Percentiles rank a stretch among this genome's conserved stretches.
phyloP scores from a whole-genome alignment of 2,888 invertebrate genomes.

The Drosophila lacicola region DNA sequence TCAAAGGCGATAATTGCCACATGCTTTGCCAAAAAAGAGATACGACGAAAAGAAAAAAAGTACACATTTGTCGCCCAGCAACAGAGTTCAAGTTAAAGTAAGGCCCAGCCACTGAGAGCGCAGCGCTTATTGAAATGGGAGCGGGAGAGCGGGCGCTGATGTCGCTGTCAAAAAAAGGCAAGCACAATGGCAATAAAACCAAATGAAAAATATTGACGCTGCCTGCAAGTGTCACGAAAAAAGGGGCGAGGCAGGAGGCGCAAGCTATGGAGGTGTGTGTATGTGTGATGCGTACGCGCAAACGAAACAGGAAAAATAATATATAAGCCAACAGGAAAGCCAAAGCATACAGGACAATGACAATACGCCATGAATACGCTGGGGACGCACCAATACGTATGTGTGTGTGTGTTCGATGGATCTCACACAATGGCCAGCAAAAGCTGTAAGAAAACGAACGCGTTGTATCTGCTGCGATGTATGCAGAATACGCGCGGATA shows the following conservation, averaged over 20 bases:
- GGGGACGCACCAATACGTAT: slow-evolving; percentile 7
- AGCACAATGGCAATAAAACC: slow-evolving; percentile 30
- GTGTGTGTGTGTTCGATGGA: slow-evolving; percentile 22
- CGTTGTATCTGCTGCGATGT: slow-evolving; percentile 61
- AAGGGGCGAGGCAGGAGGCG: slow-evolving; percentile 40
- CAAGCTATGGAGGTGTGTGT: background rate
- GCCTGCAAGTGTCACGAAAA: slow-evolving; percentile 34
- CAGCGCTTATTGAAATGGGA: slow-evolving; percentile 6
- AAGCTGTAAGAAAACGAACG: slow-evolving; percentile 48
- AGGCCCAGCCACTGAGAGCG: slow-evolving; percentile 12
- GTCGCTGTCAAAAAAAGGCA: slow-evolving; percentile 23
- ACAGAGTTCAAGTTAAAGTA: slow-evolving; percentile 36
- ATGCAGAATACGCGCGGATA: slow-evolving; percentile 69
- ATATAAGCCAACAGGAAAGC: slow-evolving; percentile 27
- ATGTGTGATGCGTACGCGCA: slow-evolving; percentile 47
- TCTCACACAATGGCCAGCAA: slow-evolving; percentile 49
- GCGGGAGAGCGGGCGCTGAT: slow-evolving; percentile 3
- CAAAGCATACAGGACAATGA: slow-evolving; percentile 46
- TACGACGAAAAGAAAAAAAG: background rate
- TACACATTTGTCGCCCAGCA: slow-evolving; percentile 36
- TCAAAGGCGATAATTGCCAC: slow-evolving; percentile 16
- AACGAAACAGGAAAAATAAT: slow-evolving; percentile 31
- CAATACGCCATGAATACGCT: slow-evolving; percentile 34
- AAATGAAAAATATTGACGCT: slow-evolving; percentile 41
- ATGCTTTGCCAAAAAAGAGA: slow-evolving; percentile 5